Conservation (phyloP, 2,888 invertebrate species). For the Drosophila siamana region DNA sequence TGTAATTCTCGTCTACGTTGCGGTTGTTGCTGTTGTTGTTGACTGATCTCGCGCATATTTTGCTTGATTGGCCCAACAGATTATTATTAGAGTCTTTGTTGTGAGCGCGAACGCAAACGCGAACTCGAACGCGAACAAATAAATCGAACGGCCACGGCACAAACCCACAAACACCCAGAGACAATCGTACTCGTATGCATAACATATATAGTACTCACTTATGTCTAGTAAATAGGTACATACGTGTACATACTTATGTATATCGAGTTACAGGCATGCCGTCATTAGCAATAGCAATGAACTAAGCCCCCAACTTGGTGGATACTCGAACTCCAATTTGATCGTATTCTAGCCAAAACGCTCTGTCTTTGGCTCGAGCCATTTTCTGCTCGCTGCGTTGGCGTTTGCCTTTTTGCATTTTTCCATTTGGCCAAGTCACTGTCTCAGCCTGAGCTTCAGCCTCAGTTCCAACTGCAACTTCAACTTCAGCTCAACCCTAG, state of each 20-base stretch:
- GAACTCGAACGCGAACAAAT: conserved; percentile 69
- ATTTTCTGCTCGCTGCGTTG: conserved; percentile 48
- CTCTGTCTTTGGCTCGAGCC: conserved; percentile 52
- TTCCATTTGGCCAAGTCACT: conserved; percentile 36
- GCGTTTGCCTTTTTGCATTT: conserved; percentile 45
- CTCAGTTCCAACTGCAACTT: too few species aligned
- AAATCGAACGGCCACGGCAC: conserved; percentile 66
- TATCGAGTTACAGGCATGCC: conserved; percentile 70
- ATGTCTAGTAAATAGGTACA: conserved; percentile 22
- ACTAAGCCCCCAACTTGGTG: conserved; percentile 73
- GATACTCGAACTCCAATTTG: conserved; percentile 18
- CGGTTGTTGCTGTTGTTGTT: conserved; percentile 55
- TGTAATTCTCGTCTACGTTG: conserved; percentile 33
- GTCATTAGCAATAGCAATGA: conserved; percentile 82
- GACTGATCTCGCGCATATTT: conserved; percentile 82
- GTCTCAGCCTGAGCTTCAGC: too few species aligned
- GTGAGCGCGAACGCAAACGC: conserved; percentile 65
- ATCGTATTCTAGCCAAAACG: conserved; percentile 54
- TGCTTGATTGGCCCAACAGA: conserved; percentile 82
- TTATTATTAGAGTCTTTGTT: conserved; percentile 81
- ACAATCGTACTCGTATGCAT: background rate
- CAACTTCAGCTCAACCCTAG: conserved; percentile 44
- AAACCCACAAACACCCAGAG: conserved; percentile 12
- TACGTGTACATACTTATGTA: conserved; percentile 14
- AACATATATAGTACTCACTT: conserved; percentile 27